These are phyloP conservation scores for Caretta caretta DNA, from an alignment of 2,113 vertebrate species.

Conservation along the genomic window DNA sequence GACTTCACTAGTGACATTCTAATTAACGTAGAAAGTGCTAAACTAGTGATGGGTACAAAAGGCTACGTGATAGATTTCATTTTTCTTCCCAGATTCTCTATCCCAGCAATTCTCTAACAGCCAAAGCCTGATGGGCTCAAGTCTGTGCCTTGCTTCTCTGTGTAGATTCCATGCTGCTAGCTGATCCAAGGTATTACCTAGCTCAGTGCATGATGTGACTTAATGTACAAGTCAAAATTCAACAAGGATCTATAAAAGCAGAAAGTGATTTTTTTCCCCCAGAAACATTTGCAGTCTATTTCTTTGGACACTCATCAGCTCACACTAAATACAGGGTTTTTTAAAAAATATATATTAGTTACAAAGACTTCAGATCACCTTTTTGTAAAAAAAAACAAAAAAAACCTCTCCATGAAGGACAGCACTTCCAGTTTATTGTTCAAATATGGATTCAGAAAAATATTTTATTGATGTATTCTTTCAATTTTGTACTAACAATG, in stretches of 20 bases:
- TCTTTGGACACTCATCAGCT: not conserved
- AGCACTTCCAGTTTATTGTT: too few relatives aligned
- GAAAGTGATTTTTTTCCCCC: not conserved
- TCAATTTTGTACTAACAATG: too few relatives aligned
- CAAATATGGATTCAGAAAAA: too few relatives aligned
- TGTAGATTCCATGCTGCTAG: not conserved
- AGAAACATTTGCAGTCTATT: not conserved
- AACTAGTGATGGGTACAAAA: not conserved
- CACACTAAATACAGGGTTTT: not conserved
- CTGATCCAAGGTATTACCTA: not conserved
- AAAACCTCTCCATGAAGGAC: not conserved
- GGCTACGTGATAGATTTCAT: not conserved
- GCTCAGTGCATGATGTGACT: not conserved
- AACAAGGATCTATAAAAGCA: not conserved
- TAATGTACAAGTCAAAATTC: not conserved
- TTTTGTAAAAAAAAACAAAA: not conserved
- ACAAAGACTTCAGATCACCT: not conserved
- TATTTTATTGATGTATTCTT: too few relatives aligned
- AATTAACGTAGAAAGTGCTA: not conserved
- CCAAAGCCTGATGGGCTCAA: not conserved
- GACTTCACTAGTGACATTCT: not conserved
- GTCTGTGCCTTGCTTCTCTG: not conserved
- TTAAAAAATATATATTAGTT: not conserved
- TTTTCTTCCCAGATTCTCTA: not conserved
- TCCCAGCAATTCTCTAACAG: not conserved